A percentile compares a stretch with the other conserved stretches of the same genome.
phyloP scores from a whole-genome alignment of 2,888 invertebrate species.

The Diarsia rubi region DNA sequence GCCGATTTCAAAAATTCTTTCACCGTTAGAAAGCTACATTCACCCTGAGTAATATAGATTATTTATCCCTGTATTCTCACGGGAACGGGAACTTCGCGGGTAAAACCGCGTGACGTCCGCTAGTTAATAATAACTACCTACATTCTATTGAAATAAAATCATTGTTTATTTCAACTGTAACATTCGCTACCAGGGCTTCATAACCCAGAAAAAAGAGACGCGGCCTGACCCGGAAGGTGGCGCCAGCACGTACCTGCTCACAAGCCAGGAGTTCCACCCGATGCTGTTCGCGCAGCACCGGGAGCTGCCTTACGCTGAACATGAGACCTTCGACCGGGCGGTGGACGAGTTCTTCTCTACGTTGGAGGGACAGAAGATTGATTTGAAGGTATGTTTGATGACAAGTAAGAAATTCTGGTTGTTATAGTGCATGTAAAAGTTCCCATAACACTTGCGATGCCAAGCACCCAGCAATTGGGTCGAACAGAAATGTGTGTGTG shows the following conservation, averaged over 20 bases:
- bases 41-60: too few species aligned
- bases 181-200: constrained; percentile 92
- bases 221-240: constrained; percentile 90
- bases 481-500: too few species aligned
- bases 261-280: constrained; percentile 99
- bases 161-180: not conserved
- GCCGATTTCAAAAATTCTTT: too few species aligned
- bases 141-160: not conserved
- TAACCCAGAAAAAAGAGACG: constrained; percentile 96
- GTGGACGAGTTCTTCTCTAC: constrained; percentile 99
- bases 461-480: too few species aligned
- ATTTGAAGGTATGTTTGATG: constrained; percentile 92
- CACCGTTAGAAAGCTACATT: too few species aligned
- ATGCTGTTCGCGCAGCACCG: constrained; percentile 94
- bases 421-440: too few species aligned
- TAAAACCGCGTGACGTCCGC: too few species aligned
- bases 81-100: too few species aligned
- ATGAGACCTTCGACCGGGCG: constrained; percentile 95
- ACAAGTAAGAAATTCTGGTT: too few species aligned
- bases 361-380: constrained; percentile 98
- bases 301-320: constrained; percentile 91
- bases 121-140: too few species aligned
- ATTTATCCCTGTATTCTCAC: too few species aligned
- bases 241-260: constrained; percentile 91
- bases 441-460: too few species aligned